Evolutionary conservation across 1,140 invertebrate species (phyloP), one percentile per base, ranked within the genome.

Genomic region (Cotesia chilonis): DNA sequence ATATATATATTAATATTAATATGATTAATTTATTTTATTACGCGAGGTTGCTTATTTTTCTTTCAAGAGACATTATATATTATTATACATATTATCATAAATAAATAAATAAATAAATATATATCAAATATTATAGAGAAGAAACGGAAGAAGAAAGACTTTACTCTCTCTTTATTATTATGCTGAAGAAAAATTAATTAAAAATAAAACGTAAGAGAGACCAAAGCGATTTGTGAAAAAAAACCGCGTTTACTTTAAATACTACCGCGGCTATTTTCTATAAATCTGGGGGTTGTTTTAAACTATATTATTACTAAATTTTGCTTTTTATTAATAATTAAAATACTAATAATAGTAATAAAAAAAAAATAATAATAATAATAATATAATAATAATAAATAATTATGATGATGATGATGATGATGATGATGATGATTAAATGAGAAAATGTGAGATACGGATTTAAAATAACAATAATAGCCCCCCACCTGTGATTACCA

Each of bases 11-110:
- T 47, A 10, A 47, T 52, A 67, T 47, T 47, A 47, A 47, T 47
- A 9, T 47, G 41, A 47, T 47, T 47, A 47, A 9, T 47, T 9
- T 47, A 9, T 47, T 47, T 47, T 47, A 47, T 9, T 9, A 5
- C 41, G 41, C 41, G 10, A 47, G 10, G 6, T 47, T 47, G 10
- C 77, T 71, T 75, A 78, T 72, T 69, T 76, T 76, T 82, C 77
- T 78, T 81, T 80, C 63, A 28, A 80, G 75, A 80, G 66, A 73
- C 72, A 51, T 47, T 47, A 28, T 47, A 47, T 78, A 77, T 74
- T 79, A 71, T 77, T 80, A 80, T 78, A 28, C 20, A 28, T 28
- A 28, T 60, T n/a, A 9, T 10, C 14, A 55, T 55, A 55, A 20
- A 20, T 51, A 28, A 61, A 70, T 64, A 71, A 38, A 20, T 64